Percentiles rank a stretch among this genome's conserved stretches.
These are phyloP conservation scores for Strix uralensis DNA, from an alignment of 2,113 vertebrate species.

Conservation along the genomic window DNA sequence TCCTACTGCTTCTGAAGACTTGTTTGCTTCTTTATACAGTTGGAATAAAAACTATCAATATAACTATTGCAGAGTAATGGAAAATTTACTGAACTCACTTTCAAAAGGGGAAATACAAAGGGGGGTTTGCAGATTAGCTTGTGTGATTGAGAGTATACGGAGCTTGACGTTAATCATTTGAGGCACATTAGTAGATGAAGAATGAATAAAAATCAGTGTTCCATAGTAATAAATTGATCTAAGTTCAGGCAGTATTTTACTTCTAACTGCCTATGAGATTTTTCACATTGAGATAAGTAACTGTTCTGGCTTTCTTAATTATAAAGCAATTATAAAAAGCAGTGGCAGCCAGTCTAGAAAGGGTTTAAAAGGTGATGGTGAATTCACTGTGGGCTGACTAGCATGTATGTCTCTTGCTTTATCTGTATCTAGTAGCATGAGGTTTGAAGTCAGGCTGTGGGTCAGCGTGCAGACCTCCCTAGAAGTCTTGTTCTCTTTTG, in stretches of 20 bases:
- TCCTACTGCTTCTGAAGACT: slow-evolving; percentile 24
- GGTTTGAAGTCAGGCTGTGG: not conserved
- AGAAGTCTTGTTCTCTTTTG: not conserved
- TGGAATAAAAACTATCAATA: slow-evolving; percentile 21
- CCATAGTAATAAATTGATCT: not conserved
- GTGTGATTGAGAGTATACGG: not conserved
- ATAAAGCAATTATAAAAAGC: slow-evolving; percentile 8
- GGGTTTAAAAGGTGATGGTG: not conserved
- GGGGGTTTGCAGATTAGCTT: slow-evolving; percentile 18
- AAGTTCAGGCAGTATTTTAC: not conserved
- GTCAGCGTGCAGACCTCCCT: not conserved
- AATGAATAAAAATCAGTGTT: slow-evolving; percentile 10
- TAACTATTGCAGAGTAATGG: not conserved
- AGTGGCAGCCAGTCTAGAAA: not conserved
- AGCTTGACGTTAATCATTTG: not conserved
- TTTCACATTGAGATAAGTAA: not conserved
- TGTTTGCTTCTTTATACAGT: slow-evolving; percentile 28
- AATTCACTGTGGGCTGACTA: not conserved
- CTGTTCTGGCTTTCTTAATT: slow-evolving; percentile 5
- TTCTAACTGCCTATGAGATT: not conserved
- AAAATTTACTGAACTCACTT: not conserved
- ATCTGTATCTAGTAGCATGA: not conserved
- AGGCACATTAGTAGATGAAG: not conserved
- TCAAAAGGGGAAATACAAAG: not conserved
- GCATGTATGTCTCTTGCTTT: not conserved